Percentiles rank a stretch among this genome's conserved stretches.
Evolutionary conservation across 1,140 invertebrate genomes (phyloP).

Genomic region (Colletes latitarsis): DNA sequence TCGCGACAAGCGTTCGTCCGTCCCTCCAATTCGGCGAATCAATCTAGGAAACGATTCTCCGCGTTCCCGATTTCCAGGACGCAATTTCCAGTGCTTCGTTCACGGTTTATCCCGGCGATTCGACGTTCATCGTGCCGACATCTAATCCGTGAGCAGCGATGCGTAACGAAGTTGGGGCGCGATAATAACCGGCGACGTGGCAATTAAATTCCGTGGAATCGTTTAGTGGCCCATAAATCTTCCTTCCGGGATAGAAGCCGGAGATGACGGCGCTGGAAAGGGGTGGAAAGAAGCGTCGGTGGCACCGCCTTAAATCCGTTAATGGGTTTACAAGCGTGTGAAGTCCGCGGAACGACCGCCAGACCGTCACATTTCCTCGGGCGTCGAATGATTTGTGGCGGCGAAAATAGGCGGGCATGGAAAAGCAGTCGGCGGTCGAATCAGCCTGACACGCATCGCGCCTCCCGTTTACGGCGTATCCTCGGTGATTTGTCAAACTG

Average conservation of each 20-base stretch:
- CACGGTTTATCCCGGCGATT: conserved; percentile 3
- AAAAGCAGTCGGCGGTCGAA: conserved; percentile 38
- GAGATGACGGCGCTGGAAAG: background rate
- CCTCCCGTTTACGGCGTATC: background rate
- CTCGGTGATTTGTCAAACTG: conserved; percentile 45
- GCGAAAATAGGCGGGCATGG: conserved; percentile 67
- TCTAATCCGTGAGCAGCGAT: conserved; percentile 48
- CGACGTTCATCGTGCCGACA: conserved; percentile 39
- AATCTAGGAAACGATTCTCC: conserved; percentile 12
- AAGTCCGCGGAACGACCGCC: conserved; percentile 46
- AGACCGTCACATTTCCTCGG: conserved; percentile 60
- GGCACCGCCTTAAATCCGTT: conserved; percentile 65
- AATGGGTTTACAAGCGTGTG: conserved; percentile 69
- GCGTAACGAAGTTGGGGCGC: conserved; percentile 48
- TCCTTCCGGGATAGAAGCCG: conserved; percentile 47
- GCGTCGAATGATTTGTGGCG: conserved; percentile 70
- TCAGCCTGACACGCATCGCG: background rate
- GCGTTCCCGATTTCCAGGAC: background rate
- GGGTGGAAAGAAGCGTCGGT: background rate
- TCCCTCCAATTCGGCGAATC: conserved; percentile 16
- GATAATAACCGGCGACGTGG: conserved; percentile 57
- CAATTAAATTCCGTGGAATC: conserved; percentile 68
- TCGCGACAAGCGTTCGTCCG: too few species aligned
- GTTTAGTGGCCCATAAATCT: conserved; percentile 66
- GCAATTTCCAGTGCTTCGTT: conserved; percentile 19